Evolutionary conservation across 2,888 invertebrate genomes (phyloP).

Genomic region (Didymodactylos carnosus): DNA sequence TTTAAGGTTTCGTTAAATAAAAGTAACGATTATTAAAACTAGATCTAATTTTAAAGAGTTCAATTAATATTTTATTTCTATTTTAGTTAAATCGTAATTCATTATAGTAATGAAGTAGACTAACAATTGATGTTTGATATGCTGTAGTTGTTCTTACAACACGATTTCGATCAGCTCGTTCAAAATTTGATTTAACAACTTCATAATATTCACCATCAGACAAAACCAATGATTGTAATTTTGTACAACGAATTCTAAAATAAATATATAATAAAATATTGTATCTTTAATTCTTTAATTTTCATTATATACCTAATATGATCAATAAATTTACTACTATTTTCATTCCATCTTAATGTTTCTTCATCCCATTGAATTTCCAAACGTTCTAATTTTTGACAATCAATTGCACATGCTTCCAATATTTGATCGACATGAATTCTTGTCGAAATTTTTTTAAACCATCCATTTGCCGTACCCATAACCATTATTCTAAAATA

Average conservation of each 20-base stretch:
- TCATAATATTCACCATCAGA: constrained; percentile 98
- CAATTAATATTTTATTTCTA: too few species aligned
- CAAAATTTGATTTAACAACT: constrained; percentile 95
- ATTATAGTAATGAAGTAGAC: constrained; percentile 72
- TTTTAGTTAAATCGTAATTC: constrained; percentile 83
- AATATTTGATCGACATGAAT: constrained; percentile 77
- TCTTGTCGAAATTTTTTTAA: constrained; percentile 64
- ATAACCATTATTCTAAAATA: constrained; percentile 67
- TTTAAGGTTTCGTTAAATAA: too few species aligned
- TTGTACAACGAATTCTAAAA: constrained; percentile 60
- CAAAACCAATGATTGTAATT: constrained; percentile 74
- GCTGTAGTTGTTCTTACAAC: constrained; percentile 90
- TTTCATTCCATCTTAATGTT: constrained; percentile 89
- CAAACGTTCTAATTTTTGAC: constrained; percentile 63
- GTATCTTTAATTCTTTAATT: neutral
- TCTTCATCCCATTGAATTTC: constrained; percentile 97
- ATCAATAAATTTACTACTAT: constrained; percentile 97
- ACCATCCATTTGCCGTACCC: constrained; percentile 87
- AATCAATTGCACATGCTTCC: constrained; percentile 84
- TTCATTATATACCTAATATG: constrained; percentile 53
- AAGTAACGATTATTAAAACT: too few species aligned
- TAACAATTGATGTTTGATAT: constrained; percentile 78
- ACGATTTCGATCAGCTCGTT: constrained; percentile 81
- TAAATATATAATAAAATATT: neutral
- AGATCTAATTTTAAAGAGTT: too few species aligned